Base-by-base conservation (phyloP, 2,113 vertebrate species). In the Rhombomys opimus region DNA sequence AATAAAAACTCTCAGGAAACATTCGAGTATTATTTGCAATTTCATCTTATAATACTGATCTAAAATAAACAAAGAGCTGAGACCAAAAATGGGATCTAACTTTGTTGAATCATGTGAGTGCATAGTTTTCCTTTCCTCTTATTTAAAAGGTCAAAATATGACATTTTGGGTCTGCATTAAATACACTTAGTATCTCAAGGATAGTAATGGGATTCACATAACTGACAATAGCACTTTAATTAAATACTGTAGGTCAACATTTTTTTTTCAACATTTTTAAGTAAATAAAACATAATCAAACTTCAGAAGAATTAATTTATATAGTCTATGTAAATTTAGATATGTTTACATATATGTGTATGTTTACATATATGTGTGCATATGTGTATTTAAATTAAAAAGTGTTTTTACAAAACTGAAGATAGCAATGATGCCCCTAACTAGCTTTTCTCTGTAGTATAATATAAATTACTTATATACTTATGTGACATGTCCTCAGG, bases 121-220 rank as follows among this genome's bases (percentile, higher is more conserved):
- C 78, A 93, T 80, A 95, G 88, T 93, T 97, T 93, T 94, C 27
- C 4, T 46, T 90, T 95, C 89, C 61, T 94, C 90, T 85, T 77
- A 95, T 65, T 96, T 81, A 95, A 97, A 97, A 97, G 90, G 92
- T 97, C 95, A 98, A 94, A 96, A 91, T 73, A 89, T 95, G 96
- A 93, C 80, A 97, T 95, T 97, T 95, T 93, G 61, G 76, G 81
- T 78, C 17, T 30, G 91, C 4, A 73, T 95, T 90, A 91, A 95
- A 92, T 63, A 75, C 8, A 63, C 63, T 95, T 87, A 92, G 46
- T 80, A 89, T 63, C 95, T 87, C 91, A 91, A 92, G 15, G 94
- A 94, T 84, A 89, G 84, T 96, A 95, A 96, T 91, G 91, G 95
- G 23, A 94, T 91, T 94, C 20, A 86, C 72, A 52, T 95, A 82